Base-by-base conservation (phyloP, 53 echinoderm and acorn worm genomes). In the Hippasteria phrygiana region DNA sequence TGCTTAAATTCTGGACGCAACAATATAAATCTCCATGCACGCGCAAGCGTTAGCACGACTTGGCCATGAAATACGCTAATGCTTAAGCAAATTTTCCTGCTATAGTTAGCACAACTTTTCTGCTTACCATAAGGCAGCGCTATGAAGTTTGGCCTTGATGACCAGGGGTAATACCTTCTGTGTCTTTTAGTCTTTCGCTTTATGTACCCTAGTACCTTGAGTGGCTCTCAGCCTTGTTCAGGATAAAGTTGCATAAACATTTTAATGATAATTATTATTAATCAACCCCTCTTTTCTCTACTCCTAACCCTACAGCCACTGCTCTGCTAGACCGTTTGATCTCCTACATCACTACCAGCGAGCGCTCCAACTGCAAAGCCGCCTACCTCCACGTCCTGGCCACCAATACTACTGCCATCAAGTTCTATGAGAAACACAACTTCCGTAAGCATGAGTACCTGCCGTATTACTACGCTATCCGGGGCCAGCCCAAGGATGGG, bases 351-450 rank as follows among this genome's bases (percentile, higher is more conserved):
- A 93, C 94, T 42, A 87, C 90, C 46, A 73, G 91, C 36, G 94
- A 93, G 34, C 87, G 92, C 18, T 84, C 89, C 41, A 94, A 89
- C 37, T 95, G 92, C 71, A 97, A 97, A 63, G 98, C 98, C 0
- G 94, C 91, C 72, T 97, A 95, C 84, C 93, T 97, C 65, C 98
- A 95, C 41, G 95, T 95, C 24, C 83, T 95, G 39, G 98, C 95
- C 51, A 85, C 95, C 70, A 97, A 97, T 77, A 94, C 95, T 3
- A 94, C 92, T 20, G 98, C 98, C 72, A 97, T 97, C 78, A 88
- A 89, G 14, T 97, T 97, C 87, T 97, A 97, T n/a, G 98, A 97
- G 92, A 96, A 95, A 63, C 95, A 95, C 78, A 95, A 95, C 82
- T 97, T 97, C 88, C 82, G 93, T 65, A 92, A 94, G 31, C 97